phyloP scores from a whole-genome alignment of 2,113 vertebrate species.

The Brachyistius frenatus region DNA sequence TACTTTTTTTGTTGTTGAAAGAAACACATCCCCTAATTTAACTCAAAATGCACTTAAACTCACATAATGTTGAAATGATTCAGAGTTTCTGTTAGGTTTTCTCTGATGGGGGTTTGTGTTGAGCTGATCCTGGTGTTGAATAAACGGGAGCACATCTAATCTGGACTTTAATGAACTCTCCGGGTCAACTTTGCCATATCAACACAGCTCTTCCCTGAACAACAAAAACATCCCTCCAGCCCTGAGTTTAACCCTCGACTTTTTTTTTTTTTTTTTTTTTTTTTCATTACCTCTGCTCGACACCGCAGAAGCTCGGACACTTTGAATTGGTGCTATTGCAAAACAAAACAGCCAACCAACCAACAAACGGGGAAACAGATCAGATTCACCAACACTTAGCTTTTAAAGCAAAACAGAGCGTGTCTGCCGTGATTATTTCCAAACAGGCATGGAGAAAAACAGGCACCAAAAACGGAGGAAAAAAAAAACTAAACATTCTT shows the following conservation, averaged over 20 bases:
- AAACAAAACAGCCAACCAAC: slow-evolving; percentile 67
- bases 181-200: slow-evolving; percentile 69
- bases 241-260: slow-evolving; percentile 36
- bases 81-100: slow-evolving; percentile 34
- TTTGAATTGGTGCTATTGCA: slow-evolving; percentile 82
- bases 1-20: slow-evolving; percentile 17
- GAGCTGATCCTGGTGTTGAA: slow-evolving; percentile 57
- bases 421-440: slow-evolving; percentile 58
- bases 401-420: slow-evolving; percentile 58
- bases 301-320: slow-evolving; percentile 61
- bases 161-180: slow-evolving; percentile 53
- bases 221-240: slow-evolving; percentile 13
- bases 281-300: slow-evolving; percentile 44
- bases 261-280: slow-evolving; percentile 14
- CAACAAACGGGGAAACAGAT: slow-evolving; percentile 54
- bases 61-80: slow-evolving; percentile 15
- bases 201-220: slow-evolving; percentile 47
- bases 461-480: slow-evolving; percentile 15
- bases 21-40: slow-evolving; percentile 28
- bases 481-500: slow-evolving; percentile 64
- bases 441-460: slow-evolving; percentile 39
- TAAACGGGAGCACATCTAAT: slow-evolving; percentile 42
- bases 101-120: slow-evolving; percentile 29
- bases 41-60: slow-evolving; percentile 70
- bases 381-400: slow-evolving; percentile 47